Base-by-base conservation (phyloP, 2,797 vertebrate species). In the Eurystomus glaucurus region DNA sequence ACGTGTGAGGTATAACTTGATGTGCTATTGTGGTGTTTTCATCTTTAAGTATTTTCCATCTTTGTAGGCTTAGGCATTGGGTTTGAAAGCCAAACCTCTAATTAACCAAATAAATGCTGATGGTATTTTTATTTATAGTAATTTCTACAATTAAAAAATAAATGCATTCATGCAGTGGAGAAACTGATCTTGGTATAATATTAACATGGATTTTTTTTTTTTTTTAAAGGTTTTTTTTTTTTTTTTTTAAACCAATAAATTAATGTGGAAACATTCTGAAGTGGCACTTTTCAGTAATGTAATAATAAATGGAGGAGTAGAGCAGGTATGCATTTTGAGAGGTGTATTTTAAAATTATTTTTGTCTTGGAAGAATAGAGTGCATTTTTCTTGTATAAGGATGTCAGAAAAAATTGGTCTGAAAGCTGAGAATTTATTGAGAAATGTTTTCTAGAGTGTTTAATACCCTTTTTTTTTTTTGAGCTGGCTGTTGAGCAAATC, bases 1-100 rank as follows among this genome's bases (percentile, higher is more conserved):
- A 26, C 68, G 26, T 81, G 46, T 61, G 58, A 26, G 31, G 10
- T 51, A 58, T 48, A 69, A 71, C n/a, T 71, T n/a, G 19, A 61
- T 72, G 65, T 76, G 37, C 43, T 71, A 0, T 54, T 80, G 3
- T 81, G 85, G 12, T 31, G 10, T 91, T 91, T 90, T 45, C 13
- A 16, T 83, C 71, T 76, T 92, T 64, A 68, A 60, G 25, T 88
- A 62, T 69, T 43, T 43, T 43, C 41, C 41, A 16, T 43, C 41
- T 43, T 79, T 91, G 18, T 22, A 65, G 58, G 14, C n/a, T 80
- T 45, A n/a, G 33, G 29, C 23, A 35, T 54, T 78, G 18, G 8
- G 52, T 96, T 93, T 61, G 21, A 86, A 93, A 94, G 45, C 28
- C 66, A 83, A 60, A n/a, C 17, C 9, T 66, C 55, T 77, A 70